Conservation (phyloP, 2,797 vertebrate species). For the Pangasius krempfi region DNA sequence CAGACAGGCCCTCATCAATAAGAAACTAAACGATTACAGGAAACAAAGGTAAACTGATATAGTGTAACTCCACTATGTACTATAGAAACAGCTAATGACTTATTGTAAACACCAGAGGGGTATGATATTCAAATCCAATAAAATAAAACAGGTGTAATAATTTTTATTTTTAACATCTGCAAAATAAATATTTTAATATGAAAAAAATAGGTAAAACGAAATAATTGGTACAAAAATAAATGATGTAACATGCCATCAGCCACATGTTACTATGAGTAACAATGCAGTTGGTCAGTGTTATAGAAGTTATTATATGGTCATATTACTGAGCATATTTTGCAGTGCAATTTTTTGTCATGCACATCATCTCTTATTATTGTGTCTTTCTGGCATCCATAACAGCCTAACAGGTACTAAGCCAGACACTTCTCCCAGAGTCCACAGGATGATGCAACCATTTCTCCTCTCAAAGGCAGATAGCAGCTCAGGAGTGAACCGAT, state of each 20-base stretch:
- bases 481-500: slow-evolving; percentile 70
- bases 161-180: not conserved
- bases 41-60: slow-evolving; percentile 83
- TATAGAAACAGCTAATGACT: not conserved
- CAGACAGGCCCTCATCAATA: slow-evolving; percentile 94
- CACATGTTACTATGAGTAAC: not conserved
- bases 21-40: slow-evolving; percentile 95
- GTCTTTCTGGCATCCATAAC: slow-evolving; percentile 45
- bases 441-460: slow-evolving; percentile 86
- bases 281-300: not conserved
- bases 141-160: not conserved
- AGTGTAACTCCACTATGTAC: not conserved
- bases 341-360: not conserved
- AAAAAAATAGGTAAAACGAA: not conserved
- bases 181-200: not conserved
- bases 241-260: not conserved
- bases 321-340: not conserved
- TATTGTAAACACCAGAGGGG: not conserved
- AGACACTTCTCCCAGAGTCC: slow-evolving; percentile 85
- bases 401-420: slow-evolving; percentile 86
- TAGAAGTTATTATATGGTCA: not conserved
- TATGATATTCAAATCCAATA: not conserved
- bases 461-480: slow-evolving; percentile 80
- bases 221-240: not conserved
- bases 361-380: not conserved